phyloP scores from a whole-genome alignment of 2,888 invertebrate species.

The Spialia ferax region DNA sequence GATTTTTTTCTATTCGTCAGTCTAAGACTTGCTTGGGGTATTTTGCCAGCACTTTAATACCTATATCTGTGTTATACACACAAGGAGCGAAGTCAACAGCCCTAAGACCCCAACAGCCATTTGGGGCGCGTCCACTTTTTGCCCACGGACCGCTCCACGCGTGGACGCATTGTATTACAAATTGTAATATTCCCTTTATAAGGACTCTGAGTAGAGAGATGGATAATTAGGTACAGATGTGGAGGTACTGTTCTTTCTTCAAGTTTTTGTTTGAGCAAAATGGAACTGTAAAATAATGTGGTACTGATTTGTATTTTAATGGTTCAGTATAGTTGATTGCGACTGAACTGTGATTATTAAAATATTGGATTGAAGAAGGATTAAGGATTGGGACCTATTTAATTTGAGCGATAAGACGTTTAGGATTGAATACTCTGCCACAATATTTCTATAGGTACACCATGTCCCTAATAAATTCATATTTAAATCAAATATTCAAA shows the following conservation, averaged over 20 bases:
- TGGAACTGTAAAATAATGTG: neutral
- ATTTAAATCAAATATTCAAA: no score
- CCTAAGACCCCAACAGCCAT: conserved; percentile 50
- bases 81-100: conserved; percentile 50
- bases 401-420: no score
- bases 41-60: neutral
- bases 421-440: no score
- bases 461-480: no score
- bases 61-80: neutral
- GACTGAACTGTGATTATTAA: no score
- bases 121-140: conserved; percentile 70
- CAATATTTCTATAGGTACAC: no score
- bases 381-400: no score
- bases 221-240: conserved; percentile 49
- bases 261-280: neutral
- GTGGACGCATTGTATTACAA: conserved; percentile 75
- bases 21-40: neutral
- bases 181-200: conserved; percentile 71
- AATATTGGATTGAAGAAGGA: no score
- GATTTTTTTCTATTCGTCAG: no score
- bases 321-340: no score
- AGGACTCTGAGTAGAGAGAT: conserved; percentile 41
- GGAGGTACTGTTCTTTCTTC: conserved; percentile 8
- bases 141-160: conserved; percentile 41
- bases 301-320: neutral